A percentile compares a stretch with the other conserved stretches of the same genome.
phyloP scores from a whole-genome alignment of 2,113 vertebrate species.

The Cyanistes caeruleus region DNA sequence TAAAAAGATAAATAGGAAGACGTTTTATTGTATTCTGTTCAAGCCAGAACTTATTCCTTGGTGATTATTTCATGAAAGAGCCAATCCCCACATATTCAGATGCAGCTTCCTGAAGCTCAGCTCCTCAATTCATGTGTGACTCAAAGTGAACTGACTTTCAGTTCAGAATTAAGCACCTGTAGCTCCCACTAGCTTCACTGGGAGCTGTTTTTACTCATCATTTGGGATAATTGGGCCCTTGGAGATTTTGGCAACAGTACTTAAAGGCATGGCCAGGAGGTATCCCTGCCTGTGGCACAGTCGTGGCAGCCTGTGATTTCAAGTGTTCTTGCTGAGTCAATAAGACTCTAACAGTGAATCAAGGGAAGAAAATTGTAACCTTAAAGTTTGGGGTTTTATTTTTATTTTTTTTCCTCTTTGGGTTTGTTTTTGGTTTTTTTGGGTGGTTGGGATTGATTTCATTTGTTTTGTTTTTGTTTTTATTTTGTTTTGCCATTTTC shows the following conservation, averaged over 20 bases:
- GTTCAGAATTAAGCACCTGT: not conserved
- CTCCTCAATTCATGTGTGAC: not conserved
- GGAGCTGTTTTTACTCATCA: not conserved
- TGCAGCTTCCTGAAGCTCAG: not conserved
- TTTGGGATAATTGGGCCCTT: not conserved
- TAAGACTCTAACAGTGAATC: not conserved
- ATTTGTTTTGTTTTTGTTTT: not conserved
- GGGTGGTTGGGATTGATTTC: not conserved
- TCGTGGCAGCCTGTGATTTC: not conserved
- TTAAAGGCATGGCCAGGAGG: not conserved
- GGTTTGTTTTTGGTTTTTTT: not conserved
- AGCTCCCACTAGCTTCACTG: not conserved
- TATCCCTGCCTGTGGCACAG: not conserved
- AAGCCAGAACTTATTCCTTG: not conserved
- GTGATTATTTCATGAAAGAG: not conserved
- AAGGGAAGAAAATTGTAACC: not conserved
- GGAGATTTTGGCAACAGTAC: not conserved
- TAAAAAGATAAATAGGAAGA: not conserved
- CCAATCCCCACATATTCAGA: not conserved
- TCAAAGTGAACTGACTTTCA: not conserved
- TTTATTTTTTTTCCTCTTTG: not conserved
- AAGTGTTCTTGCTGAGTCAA: not conserved
- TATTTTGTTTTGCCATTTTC: not conserved
- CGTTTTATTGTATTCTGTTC: not conserved
- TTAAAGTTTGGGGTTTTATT: not conserved